Conservation (phyloP, 2,888 invertebrate genomes). For the Athripsodes cinereus region DNA sequence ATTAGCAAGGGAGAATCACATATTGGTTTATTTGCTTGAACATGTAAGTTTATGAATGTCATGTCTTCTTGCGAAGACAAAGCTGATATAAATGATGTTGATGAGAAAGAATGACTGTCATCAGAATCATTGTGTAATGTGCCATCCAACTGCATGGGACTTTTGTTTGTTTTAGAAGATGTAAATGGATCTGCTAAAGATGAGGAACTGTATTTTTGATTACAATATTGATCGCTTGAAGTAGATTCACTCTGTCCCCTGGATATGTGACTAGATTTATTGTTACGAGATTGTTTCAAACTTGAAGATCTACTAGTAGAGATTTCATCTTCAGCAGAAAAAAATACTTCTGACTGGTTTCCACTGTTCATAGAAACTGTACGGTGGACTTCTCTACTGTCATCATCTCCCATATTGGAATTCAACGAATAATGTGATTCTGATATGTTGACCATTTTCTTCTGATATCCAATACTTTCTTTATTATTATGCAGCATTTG, state of each 20-base stretch:
- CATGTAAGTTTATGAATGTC: constrained; percentile 86
- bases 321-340: constrained; percentile 88
- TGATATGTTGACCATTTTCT: constrained; percentile 52
- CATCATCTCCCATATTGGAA: constrained; percentile 51
- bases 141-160: constrained; percentile 31
- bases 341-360: constrained; percentile 87
- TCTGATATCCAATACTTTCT: constrained; percentile 32
- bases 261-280: constrained; percentile 40
- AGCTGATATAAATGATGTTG: constrained; percentile 83
- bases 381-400: constrained; percentile 63
- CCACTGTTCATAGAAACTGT: constrained; percentile 85
- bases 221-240: constrained; percentile 31
- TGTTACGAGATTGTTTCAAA: constrained; percentile 56
- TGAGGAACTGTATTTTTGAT: constrained; percentile 24
- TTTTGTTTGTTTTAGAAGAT: constrained; percentile 14
- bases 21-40: constrained; percentile 88
- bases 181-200: constrained; percentile 21
- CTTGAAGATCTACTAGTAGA: constrained; percentile 64
- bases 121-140: constrained; percentile 28
- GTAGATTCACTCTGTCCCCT: constrained; percentile 54
- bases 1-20: constrained; percentile 89
- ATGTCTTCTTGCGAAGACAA: constrained; percentile 90
- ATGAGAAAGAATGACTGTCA: constrained; percentile 74
- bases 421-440: constrained; percentile 64
- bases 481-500: constrained; percentile 40